A percentile compares a stretch with the other conserved stretches of the same genome.
phyloP scores from a whole-genome alignment of 2,113 vertebrate species.

The Crotalus tigris region DNA sequence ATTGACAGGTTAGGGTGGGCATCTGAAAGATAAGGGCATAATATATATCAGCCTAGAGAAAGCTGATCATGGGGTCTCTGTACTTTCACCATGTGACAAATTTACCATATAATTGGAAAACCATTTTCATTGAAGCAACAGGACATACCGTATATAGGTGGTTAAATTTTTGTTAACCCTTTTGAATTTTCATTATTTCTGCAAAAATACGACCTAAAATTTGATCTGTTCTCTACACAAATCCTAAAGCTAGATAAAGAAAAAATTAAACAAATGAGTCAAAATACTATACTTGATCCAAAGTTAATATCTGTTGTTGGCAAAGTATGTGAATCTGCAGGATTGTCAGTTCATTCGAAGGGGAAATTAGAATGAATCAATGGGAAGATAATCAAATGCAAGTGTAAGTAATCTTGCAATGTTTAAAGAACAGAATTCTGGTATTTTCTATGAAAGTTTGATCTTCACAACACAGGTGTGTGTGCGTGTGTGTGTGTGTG shows the following conservation, averaged over 20 bases:
- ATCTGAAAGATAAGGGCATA: neutral
- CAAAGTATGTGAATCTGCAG: neutral
- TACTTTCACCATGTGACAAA: neutral
- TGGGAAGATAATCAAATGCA: neutral
- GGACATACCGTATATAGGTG: neutral
- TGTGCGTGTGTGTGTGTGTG: too few species aligned
- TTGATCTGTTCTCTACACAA: neutral
- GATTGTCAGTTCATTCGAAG: neutral
- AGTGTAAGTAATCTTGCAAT: neutral
- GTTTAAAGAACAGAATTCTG: neutral
- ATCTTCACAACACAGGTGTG: neutral
- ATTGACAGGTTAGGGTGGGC: neutral
- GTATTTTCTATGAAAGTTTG: neutral
- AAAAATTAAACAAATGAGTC: neutral
- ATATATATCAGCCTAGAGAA: neutral
- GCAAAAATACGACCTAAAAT: neutral
- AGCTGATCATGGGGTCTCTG: neutral
- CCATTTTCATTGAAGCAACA: neutral
- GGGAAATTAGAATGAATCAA: neutral
- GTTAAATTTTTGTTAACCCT: neutral
- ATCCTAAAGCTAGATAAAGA: neutral
- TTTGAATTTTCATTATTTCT: neutral
- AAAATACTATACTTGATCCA: neutral
- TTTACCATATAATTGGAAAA: neutral
- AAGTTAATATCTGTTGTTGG: neutral